phyloP scores from a whole-genome alignment of 2,113 vertebrate species.

The Ibidorhyncha struthersii region DNA sequence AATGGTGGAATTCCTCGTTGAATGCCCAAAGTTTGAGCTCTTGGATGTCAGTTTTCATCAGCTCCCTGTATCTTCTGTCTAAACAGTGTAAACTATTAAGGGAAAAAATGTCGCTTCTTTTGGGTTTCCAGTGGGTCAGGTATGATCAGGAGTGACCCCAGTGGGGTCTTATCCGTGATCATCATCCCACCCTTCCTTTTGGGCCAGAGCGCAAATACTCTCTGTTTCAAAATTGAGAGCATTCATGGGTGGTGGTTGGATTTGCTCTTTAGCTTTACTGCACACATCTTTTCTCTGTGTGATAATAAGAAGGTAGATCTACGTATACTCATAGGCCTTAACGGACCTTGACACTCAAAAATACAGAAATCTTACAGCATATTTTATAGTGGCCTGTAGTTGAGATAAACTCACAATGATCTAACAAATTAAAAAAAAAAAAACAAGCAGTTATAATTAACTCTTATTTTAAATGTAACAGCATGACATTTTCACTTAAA shows the following conservation, averaged over 20 bases:
- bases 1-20: background rate
- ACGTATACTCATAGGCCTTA: background rate
- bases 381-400: background rate
- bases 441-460: background rate
- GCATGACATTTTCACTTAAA: conserved; percentile 53
- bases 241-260: background rate
- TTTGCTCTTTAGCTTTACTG: background rate
- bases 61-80: background rate
- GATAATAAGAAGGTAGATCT: background rate
- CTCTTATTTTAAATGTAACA: conserved; percentile 37
- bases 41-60: background rate
- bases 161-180: background rate
- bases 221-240: background rate
- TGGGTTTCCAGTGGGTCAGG: background rate
- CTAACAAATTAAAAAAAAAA: background rate
- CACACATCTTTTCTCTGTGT: background rate
- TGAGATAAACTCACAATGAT: background rate
- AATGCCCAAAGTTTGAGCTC: background rate
- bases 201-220: background rate
- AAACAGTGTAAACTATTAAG: background rate
- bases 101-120: background rate
- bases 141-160: background rate
- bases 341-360: background rate
- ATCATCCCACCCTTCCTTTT: background rate
- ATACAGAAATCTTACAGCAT: background rate